Conservation (phyloP, 2,113 vertebrate species). For the Hucho hucho region DNA sequence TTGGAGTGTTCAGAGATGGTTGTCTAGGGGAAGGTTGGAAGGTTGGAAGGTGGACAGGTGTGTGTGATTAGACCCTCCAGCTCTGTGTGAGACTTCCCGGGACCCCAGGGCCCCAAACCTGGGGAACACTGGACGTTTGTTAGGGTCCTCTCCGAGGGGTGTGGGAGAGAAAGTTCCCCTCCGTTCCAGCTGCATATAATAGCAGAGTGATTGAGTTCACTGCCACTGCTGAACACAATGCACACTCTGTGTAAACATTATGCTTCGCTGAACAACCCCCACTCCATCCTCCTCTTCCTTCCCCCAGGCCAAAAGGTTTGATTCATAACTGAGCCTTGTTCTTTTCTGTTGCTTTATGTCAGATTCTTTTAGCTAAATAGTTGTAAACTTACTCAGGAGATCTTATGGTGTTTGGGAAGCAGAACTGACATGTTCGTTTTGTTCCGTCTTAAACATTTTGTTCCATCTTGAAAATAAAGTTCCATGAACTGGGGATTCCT, state of each 20-base stretch:
- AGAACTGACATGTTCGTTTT: neutral
- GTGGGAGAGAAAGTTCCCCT: constrained; percentile 37
- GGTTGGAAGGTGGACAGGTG: constrained; percentile 43
- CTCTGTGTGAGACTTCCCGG: constrained; percentile 7
- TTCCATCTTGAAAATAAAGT: constrained; percentile 36
- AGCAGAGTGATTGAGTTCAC: constrained; percentile 54
- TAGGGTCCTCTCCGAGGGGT: constrained; percentile 29
- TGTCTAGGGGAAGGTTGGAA: no score
- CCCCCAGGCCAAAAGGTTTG: constrained; percentile 9
- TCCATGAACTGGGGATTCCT: constrained; percentile 43
- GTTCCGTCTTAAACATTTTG: neutral
- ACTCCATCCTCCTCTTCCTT: constrained; percentile 6
- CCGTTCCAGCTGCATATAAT: constrained; percentile 58
- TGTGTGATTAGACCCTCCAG: constrained; percentile 31
- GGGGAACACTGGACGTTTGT: constrained; percentile 55
- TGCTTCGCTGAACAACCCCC: neutral
- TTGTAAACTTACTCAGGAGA: neutral
- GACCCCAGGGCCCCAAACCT: constrained; percentile 21
- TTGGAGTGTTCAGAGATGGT: constrained; percentile 26
- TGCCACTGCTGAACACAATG: constrained; percentile 49
- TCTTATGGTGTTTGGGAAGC: neutral
- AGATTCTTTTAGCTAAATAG: constrained; percentile 8
- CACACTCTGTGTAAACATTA: constrained; percentile 22
- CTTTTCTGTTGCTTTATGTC: constrained; percentile 28
- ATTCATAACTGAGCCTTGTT: constrained; percentile 22